Conservation (phyloP, 2,888 invertebrate species). For the Lochmaea crataegi region DNA sequence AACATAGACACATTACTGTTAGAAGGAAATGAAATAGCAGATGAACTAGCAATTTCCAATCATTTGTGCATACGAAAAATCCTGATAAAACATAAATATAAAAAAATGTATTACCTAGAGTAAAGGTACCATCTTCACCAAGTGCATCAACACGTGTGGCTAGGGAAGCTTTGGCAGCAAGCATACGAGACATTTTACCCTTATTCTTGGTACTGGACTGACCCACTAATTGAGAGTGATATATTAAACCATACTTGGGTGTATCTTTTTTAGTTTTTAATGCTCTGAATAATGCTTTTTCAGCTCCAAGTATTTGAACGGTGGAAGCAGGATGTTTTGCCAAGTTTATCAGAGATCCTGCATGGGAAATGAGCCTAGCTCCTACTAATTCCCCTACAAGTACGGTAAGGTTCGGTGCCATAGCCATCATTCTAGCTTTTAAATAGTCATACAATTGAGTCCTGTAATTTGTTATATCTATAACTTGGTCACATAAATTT, state of each 20-base stretch:
- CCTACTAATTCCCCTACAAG: slow-evolving; percentile 97
- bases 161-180: slow-evolving; percentile 95
- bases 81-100: background rate
- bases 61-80: too few species aligned
- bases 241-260: slow-evolving; percentile 98
- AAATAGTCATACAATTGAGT: slow-evolving; percentile 93
- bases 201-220: slow-evolving; percentile 91
- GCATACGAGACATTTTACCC: slow-evolving; percentile 94
- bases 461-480: slow-evolving; percentile 92
- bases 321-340: slow-evolving; percentile 99
- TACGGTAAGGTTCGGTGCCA: slow-evolving; percentile 97
- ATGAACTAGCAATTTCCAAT: too few species aligned
- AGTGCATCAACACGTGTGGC: slow-evolving; percentile 96
- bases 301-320: slow-evolving; percentile 97
- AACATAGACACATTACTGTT: too few species aligned
- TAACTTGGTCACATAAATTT: slow-evolving; percentile 92
- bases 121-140: slow-evolving; percentile 87
- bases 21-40: too few species aligned
- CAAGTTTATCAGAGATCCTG: slow-evolving; percentile 95
- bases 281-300: slow-evolving; percentile 97
- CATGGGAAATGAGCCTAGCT: slow-evolving; percentile 95
- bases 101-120: slow-evolving; percentile 72
- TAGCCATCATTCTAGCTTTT: slow-evolving; percentile 96
- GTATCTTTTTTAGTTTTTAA: slow-evolving; percentile 98
- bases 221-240: slow-evolving; percentile 94